A percentile compares a stretch with the other conserved stretches of the same genome.
These are phyloP conservation scores for Caligus rogercresseyi DNA, from an alignment of 1,140 invertebrate genomes.

Conservation along the genomic window DNA sequence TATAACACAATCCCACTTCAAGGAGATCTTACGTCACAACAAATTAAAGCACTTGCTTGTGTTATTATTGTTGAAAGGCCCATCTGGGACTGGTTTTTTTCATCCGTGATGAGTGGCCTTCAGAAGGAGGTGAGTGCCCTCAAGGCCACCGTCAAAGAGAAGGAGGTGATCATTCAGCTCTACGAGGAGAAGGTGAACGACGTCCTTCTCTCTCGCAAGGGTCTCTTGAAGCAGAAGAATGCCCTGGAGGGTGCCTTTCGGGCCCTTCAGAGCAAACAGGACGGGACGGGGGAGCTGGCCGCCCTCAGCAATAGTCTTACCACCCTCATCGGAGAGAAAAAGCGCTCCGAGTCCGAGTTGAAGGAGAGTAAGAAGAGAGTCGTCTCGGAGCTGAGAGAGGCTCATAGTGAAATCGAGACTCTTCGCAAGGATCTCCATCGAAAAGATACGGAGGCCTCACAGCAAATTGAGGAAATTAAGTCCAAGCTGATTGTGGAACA, in stretches of 20 bases:
- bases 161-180: not conserved
- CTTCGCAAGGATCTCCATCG: not conserved
- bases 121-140: not conserved
- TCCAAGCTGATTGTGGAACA: slow-evolving; percentile 14
- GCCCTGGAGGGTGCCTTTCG: not conserved
- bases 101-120: too few species aligned
- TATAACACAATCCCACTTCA: too few species aligned
- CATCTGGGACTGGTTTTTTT: too few species aligned
- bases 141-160: not conserved
- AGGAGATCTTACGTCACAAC: too few species aligned
- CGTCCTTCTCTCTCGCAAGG: not conserved
- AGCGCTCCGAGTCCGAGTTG: not conserved
- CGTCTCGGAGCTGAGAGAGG: not conserved
- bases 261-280: not conserved
- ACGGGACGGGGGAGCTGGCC: not conserved
- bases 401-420: not conserved
- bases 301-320: not conserved
- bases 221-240: not conserved
- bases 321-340: slow-evolving; percentile 4
- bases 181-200: not conserved
- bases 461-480: slow-evolving; percentile 5
- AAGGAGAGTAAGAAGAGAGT: not conserved
- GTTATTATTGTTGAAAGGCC: too few species aligned
- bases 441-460: not conserved
- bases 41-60: too few species aligned